Evolutionary conservation across 1,140 invertebrate genomes (phyloP), one percentile per base, ranked within the genome.

Genomic region (Epicauta chinensis): DNA sequence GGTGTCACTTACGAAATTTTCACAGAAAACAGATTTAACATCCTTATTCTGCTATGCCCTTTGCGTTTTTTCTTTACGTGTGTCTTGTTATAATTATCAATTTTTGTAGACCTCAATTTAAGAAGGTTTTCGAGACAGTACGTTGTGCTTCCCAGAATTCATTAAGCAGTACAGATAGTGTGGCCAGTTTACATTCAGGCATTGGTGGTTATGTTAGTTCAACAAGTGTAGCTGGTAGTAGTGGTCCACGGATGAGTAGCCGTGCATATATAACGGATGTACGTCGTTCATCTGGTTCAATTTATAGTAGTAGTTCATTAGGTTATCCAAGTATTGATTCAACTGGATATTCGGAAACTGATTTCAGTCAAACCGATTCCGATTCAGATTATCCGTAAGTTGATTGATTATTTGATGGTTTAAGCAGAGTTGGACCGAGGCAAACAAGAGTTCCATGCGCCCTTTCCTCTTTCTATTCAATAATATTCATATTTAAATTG

Each of bases 101-200:
- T 32, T 50, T 55, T 72, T 67, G 0, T 69, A 84, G 82, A 42
- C 81, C 84, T 51, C 78, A 83, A 34, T 89, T 85, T 70, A 86
- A 85, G 57, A 86, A 84, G 67, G 89, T 82, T 38, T 91, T 92
- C 65, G 88, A 91, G 60, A 91, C 87, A 2, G 88, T 91, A 23
- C 78, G 85, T 41, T 89, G 81, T 64, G 87, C 83, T 12, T 83
- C 82, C 7, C 78, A 82, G 38, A 79, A 76, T 62, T 80, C 83
- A 11, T 46, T 69, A 7, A 63, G 62, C 44, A 70, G 69, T 41
- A 50, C 56, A 5, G 69, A 71, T 7, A 71, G 75, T 51, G 31
- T 69, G 60, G 53, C 64, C 14, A 68, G 66, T 46, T 40, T 66
- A 37, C 64, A 64, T 45, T 65, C 64, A 5, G 61, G 64, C 15